Percentiles rank a stretch among this genome's conserved stretches.
Conservation (phyloP, 2,888 invertebrate species). For the Eulithis testata region DNA sequence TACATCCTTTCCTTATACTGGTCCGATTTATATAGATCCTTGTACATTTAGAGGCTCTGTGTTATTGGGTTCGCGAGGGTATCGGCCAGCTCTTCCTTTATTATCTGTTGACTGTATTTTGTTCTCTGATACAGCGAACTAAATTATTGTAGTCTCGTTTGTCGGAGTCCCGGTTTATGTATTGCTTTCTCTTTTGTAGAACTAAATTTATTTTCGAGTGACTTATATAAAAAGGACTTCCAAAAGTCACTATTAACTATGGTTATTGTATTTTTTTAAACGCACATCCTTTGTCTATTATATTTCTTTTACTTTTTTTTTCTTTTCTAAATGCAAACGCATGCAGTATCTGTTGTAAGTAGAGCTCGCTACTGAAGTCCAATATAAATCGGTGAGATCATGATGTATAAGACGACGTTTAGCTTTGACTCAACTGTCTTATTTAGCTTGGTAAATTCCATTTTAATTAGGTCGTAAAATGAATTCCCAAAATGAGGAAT, state of each 20-base stretch:
- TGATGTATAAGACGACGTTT: background rate
- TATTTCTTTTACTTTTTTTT: too few relatives aligned
- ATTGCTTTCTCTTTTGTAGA: constrained; percentile 20
- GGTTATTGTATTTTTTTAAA: too few relatives aligned
- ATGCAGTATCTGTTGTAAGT: too few relatives aligned
- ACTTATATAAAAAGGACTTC: background rate
- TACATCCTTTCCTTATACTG: constrained; percentile 62
- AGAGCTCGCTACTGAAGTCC: background rate
- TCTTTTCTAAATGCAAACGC: too few relatives aligned
- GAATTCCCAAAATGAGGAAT: constrained; percentile 8
- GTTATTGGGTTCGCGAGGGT: constrained; percentile 62
- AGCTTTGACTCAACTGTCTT: background rate
- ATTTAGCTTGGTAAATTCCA: background rate
- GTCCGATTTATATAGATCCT: constrained; percentile 55
- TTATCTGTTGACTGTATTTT: constrained; percentile 69
- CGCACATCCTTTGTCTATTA: too few relatives aligned
- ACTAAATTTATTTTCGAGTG: background rate
- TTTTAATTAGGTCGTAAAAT: constrained; percentile 4
- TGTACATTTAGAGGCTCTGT: constrained; percentile 57
- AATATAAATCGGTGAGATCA: background rate
- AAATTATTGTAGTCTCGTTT: constrained; percentile 63
- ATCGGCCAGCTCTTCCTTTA: constrained; percentile 61
- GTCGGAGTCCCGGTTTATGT: constrained; percentile 51
- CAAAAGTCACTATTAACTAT: too few relatives aligned
- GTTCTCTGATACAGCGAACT: constrained; percentile 58